Base-by-base conservation (phyloP, 2,888 invertebrate genomes). In the Brachynemurus nebulosus region DNA sequence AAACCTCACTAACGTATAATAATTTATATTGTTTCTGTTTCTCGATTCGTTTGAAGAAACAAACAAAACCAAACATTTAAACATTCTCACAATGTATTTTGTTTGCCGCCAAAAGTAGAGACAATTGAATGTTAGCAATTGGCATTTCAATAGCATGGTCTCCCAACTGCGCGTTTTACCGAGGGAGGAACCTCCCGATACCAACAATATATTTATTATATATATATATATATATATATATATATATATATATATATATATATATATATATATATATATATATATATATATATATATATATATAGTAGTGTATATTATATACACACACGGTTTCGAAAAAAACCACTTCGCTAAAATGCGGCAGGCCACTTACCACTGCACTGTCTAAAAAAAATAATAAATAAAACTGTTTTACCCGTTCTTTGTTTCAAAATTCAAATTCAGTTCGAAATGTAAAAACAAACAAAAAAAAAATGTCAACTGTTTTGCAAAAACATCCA, bases 111-210 rank as follows among this genome's bases (percentile, higher is more conserved):
- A 30, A 30, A 30, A 30, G 30, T 30, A 30, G 30, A 30, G 30
- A 30, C 30, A 30, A 30, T 30, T 30, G 30, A 30, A 30, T 30
- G 30, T 30, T 30, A 30, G 30, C 30, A 30, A 14, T 30, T 30
- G 30, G 30, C 30, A 30, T 30, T 30, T 30, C 30, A 30, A 30
- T 30, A 14, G 30, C n/a, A n/a, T 30, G 30, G 30, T 30, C 30
- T 12, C 30, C n/a, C 30, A 30, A 30, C 30, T 30, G 30, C 30
- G 30, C 14, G n/a, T 30, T n/a, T 30, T 30, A n/a, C n/a, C n/a
- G n/a, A n/a, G n/a, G n/a, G n/a, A n/a, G n/a, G n/a, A n/a, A n/a
- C n/a, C n/a, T n/a, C n/a, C n/a, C n/a, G n/a, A n/a, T n/a, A n/a
- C n/a, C n/a, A n/a, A n/a, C n/a, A n/a, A n/a, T n/a, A n/a, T n/a